Evolutionary conservation across 1,140 invertebrate species (phyloP).

Genomic region (Drosophila serrata): DNA sequence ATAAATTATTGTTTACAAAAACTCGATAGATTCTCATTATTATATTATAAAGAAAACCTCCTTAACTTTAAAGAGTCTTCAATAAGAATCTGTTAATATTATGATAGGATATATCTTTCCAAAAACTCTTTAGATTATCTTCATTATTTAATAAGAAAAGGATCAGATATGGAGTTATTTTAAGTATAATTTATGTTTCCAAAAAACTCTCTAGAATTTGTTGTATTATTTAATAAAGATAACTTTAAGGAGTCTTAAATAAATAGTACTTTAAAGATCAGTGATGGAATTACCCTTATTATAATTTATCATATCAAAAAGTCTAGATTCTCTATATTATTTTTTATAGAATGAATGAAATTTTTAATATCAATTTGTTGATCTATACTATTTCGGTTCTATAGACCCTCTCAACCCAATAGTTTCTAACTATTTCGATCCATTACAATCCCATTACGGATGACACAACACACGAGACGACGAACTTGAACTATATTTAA

Average conservation of each 20-base stretch:
- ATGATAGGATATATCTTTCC: no score
- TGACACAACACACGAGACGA: constrained; percentile 30
- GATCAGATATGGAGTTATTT: no score
- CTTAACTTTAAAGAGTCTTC: background rate
- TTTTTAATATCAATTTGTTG: no score
- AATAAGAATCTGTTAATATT: no score
- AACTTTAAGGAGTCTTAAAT: background rate
- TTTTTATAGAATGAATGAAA: no score
- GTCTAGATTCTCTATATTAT: no score
- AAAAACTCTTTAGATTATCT: no score
- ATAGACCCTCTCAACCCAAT: background rate
- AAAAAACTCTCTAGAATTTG: no score
- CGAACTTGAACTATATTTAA: constrained; percentile 75
- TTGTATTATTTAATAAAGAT: background rate
- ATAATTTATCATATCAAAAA: no score
- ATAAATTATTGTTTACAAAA: no score
- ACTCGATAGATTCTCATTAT: background rate
- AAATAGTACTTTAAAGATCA: background rate
- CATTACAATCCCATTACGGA: background rate
- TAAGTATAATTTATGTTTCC: no score
- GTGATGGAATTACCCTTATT: background rate
- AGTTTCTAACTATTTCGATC: background rate
- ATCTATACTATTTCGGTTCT: background rate
- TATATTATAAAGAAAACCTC: background rate
- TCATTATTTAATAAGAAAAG: no score